Base-by-base conservation (phyloP, 2,888 invertebrate genomes). In the Drosophila merina region DNA sequence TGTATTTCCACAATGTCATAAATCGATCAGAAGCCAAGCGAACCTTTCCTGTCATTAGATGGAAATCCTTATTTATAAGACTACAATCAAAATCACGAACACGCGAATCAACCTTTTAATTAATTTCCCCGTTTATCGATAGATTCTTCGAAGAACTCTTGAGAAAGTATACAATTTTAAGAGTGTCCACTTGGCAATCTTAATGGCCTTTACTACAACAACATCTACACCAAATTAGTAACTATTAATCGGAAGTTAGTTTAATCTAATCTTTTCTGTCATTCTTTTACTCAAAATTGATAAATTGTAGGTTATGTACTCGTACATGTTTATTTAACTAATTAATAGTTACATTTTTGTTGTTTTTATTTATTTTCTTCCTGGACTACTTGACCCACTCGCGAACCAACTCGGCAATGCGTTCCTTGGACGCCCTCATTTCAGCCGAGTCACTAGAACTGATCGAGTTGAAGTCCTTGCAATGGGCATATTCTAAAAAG, bases 381-480 rank as follows among this genome's bases (percentile, higher is more conserved):
- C 8, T 5, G 2, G 20, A 10, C 71, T 55, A 79, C 9, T 73
- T 74, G 0, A 90, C 48, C 91, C 91, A 91, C 59, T 82, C 62
- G 6, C 87, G 82, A 4, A 91, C 90, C 20, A 90, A 68, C 26
- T 79, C 74, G 1, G 90, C 88, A n/a, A 92, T 76, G 58, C 76
- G 88, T 49, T 86, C 74, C 59, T 92, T 91, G 0, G 90, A 87
- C 2, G 87, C 89, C 33, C 64, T 81, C 87, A 92, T 81, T 72
- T 88, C 89, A 0, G 70, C 60, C 0, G 85, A 77, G 57, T 92
- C 91, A 0, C 28, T 68, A 5, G 57, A 54, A 44, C 77, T 86
- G 7, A 91, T 90, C 9, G 91, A 91, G 10, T 70, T 80, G 42
- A 92, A 88, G 72, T 92, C 92, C 56, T 83, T 86, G 74, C 91